phyloP scores from a whole-genome alignment of 2,888 invertebrate genomes.

The Chrysolina oricalcia region DNA sequence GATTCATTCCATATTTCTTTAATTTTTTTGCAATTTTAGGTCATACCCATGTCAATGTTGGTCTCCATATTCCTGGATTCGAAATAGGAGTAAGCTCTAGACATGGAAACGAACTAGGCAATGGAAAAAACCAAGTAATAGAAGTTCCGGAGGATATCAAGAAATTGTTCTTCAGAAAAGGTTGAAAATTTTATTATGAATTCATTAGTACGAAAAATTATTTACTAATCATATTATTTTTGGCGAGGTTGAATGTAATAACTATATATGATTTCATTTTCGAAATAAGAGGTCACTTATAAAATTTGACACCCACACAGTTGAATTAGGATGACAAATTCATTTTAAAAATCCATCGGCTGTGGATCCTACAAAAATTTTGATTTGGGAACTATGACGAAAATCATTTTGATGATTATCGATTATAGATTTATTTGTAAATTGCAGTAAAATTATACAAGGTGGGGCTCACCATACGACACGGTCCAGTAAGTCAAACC shows the following conservation, averaged over 20 bases:
- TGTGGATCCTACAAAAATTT: no score
- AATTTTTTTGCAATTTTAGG: background rate
- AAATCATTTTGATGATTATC: no score
- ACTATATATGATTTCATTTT: background rate
- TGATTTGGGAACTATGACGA: no score
- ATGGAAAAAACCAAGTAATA: background rate
- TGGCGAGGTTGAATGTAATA: background rate
- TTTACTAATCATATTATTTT: background rate
- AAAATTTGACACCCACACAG: no score
- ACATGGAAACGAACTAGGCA: background rate
- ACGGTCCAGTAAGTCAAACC: no score
- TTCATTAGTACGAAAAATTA: background rate
- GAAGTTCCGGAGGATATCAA: slow-evolving; percentile 11
- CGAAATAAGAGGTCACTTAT: no score
- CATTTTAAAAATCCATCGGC: no score
- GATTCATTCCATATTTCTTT: no score
- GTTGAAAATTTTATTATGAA: background rate
- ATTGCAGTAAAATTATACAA: no score
- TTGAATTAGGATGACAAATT: no score
- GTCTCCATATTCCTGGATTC: background rate
- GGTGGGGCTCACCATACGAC: no score
- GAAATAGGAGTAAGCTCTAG: background rate
- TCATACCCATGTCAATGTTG: background rate
- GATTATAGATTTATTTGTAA: no score
- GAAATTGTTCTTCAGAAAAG: slow-evolving; percentile 4